These are phyloP conservation scores for Lottia gigantea DNA, from an alignment of 2,888 invertebrate genomes.

Conservation along the genomic window DNA sequence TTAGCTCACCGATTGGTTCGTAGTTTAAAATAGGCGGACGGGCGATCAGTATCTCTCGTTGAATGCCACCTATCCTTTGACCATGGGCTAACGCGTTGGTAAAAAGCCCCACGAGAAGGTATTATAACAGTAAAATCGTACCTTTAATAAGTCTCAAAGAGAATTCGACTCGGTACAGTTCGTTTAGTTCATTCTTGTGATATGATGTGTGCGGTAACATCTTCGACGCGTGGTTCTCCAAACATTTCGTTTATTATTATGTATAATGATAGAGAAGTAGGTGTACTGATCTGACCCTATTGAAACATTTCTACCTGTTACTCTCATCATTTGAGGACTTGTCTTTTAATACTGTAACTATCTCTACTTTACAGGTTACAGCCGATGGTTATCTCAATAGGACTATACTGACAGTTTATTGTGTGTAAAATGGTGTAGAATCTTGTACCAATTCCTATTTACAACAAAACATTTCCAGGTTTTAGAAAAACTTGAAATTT, in stretches of 20 bases:
- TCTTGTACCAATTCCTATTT: too few species aligned
- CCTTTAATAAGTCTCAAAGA: neutral
- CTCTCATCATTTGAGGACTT: too few species aligned
- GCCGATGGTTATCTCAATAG: too few species aligned
- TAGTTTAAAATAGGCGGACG: slow-evolving; percentile 1
- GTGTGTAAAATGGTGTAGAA: too few species aligned
- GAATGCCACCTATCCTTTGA: slow-evolving; percentile 8
- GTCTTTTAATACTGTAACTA: too few species aligned
- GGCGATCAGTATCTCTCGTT: slow-evolving; percentile 5
- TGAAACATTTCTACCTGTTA: neutral
- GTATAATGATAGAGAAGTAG: neutral
- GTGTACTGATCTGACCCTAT: slow-evolving; percentile 6
- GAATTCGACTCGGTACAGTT: slow-evolving; percentile 4
- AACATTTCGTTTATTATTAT: slow-evolving; percentile 8
- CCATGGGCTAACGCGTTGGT: slow-evolving; percentile 1
- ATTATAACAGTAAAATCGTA: neutral
- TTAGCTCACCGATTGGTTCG: neutral
- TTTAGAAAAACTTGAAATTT: neutral
- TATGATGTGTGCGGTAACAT: neutral
- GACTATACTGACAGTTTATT: too few species aligned
- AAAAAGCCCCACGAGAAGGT: neutral
- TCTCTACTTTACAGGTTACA: too few species aligned
- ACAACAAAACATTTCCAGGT: too few species aligned
- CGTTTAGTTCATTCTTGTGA: slow-evolving; percentile 2
- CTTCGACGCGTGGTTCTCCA: neutral